These are phyloP conservation scores for Atlantisia rogersi DNA, from an alignment of 2,113 vertebrate species.

Conservation along the genomic window DNA sequence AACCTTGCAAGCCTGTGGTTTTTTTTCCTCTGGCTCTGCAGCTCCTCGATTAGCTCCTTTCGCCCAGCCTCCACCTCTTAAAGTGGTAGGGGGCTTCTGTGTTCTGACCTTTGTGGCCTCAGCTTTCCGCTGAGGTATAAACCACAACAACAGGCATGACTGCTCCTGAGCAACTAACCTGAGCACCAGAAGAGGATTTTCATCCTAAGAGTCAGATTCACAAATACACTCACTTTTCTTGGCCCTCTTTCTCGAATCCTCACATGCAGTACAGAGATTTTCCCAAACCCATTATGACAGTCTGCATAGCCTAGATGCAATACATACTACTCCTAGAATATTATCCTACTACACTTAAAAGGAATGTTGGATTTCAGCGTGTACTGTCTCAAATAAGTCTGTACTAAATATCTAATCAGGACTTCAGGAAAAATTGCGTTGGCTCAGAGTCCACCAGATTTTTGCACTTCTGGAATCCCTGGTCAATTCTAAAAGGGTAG, in stretches of 20 bases:
- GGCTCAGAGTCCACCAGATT: neutral
- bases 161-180: neutral
- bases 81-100: too few species aligned
- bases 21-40: too few species aligned
- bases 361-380: neutral
- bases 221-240: neutral
- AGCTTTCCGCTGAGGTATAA: too few species aligned
- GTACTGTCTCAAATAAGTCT: neutral
- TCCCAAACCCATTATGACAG: neutral
- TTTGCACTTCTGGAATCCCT: neutral
- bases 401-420: neutral
- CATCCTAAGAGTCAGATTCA: neutral
- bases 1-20: too few species aligned
- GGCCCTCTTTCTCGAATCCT: neutral
- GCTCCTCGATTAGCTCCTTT: too few species aligned
- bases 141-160: too few species aligned
- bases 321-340: neutral
- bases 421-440: neutral
- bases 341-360: neutral
- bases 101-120: too few species aligned
- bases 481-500: neutral
- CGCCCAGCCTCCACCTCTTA: too few species aligned
- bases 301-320: neutral
- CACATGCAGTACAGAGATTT: neutral
- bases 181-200: neutral